Evolutionary conservation across 2,888 invertebrate genomes (phyloP).

Genomic region (Ecliptopera silaceata): DNA sequence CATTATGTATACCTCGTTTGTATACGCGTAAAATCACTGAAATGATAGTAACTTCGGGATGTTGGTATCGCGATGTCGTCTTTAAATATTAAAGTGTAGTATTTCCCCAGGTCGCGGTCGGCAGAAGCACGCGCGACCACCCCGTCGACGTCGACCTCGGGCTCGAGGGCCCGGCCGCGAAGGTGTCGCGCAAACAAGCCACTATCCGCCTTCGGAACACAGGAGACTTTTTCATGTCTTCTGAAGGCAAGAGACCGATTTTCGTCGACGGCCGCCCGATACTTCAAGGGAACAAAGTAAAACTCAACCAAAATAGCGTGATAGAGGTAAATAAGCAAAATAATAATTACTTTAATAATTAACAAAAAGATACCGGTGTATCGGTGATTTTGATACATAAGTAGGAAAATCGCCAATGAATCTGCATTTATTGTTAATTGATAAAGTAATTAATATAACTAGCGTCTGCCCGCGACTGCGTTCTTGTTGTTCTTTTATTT

Average conservation of each 20-base stretch:
- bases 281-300: constrained; percentile 93
- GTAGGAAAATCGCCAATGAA: no score
- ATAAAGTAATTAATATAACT: no score
- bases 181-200: constrained; percentile 96
- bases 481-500: no score
- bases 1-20: not conserved
- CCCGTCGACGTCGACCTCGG: constrained; percentile 96
- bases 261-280: constrained; percentile 97
- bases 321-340: constrained; percentile 87
- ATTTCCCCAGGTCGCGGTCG: constrained; percentile 90
- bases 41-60: not conserved
- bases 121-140: constrained; percentile 93
- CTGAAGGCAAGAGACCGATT: constrained; percentile 97
- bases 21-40: not conserved
- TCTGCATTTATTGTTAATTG: no score
- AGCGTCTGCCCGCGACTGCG: no score
- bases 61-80: not conserved
- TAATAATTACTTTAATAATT: not conserved
- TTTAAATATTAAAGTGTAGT: constrained; percentile 29
- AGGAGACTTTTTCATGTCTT: constrained; percentile 97
- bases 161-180: constrained; percentile 96
- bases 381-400: no score
- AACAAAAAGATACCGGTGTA: no score
- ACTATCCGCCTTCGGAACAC: constrained; percentile 94
- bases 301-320: constrained; percentile 96